Conservation (phyloP, 1,140 invertebrate species). For the Delia radicum region DNA sequence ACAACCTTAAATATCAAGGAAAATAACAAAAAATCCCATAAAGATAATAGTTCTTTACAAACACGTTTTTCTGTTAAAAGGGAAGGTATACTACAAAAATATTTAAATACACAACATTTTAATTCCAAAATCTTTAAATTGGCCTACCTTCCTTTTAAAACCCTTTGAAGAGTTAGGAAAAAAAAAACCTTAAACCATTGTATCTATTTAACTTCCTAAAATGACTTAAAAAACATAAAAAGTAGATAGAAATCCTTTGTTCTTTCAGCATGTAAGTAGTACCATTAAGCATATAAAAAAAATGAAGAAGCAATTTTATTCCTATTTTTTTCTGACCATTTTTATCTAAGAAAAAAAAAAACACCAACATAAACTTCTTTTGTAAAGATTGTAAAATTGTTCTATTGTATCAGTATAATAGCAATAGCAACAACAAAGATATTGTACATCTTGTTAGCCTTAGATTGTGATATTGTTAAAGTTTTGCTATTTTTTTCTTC, state of each 20-base stretch:
- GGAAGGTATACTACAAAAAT: not conserved
- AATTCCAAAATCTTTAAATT: not conserved
- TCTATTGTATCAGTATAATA: not conserved
- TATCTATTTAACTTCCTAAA: not conserved
- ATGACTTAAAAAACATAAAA: not conserved
- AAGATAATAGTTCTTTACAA: not conserved
- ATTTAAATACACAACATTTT: not conserved
- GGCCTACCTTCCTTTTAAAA: not conserved
- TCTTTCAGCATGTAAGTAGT: not conserved
- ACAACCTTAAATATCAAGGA: not conserved
- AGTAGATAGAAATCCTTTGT: not conserved
- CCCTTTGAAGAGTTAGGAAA: not conserved
- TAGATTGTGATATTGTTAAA: conserved; percentile 17
- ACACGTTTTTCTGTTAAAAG: not conserved
- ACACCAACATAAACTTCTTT: not conserved
- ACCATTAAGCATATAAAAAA: not conserved
- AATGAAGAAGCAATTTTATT: not conserved
- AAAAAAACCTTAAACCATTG: not conserved
- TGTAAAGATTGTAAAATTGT: not conserved
- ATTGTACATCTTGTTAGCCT: conserved; percentile 16
- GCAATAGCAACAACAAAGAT: not conserved
- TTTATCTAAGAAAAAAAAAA: not conserved
- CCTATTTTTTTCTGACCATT: not conserved
- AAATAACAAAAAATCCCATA: not conserved
- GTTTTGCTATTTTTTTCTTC: not conserved